Conservation (phyloP, 2,797 vertebrate genomes). For the Spinus olivaceus region DNA sequence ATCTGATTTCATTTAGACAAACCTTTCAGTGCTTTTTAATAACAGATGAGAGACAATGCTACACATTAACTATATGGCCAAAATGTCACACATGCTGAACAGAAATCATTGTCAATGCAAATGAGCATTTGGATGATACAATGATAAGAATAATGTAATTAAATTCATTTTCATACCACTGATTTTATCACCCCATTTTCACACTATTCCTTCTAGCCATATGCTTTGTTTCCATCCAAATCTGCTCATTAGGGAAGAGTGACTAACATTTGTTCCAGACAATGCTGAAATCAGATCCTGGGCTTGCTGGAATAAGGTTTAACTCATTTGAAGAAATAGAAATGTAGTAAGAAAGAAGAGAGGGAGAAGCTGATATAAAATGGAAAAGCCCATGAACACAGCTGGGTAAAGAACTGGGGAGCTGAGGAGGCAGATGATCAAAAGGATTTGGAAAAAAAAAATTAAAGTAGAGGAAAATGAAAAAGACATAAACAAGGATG, state of each 20-base stretch:
- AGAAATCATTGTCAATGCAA: conserved; percentile 2
- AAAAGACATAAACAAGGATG: conserved; percentile 63
- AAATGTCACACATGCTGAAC: neutral
- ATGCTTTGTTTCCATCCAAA: conserved; percentile 62
- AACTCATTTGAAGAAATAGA: conserved; percentile 17
- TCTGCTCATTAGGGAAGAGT: conserved; percentile 36
- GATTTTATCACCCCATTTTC: conserved; percentile 44
- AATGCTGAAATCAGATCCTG: neutral
- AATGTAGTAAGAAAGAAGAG: conserved; percentile 5
- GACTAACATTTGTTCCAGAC: conserved; percentile 17
- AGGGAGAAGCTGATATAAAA: conserved; percentile 28
- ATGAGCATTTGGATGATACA: conserved; percentile 27
- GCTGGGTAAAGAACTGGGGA: conserved; percentile 19
- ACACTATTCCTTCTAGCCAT: conserved; percentile 31
- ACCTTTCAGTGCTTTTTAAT: conserved; percentile 12
- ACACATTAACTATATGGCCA: neutral
- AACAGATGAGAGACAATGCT: neutral
- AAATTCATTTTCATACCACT: conserved; percentile 33
- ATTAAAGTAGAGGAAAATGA: conserved; percentile 44
- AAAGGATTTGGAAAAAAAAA: conserved; percentile 42
- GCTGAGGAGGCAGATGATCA: conserved; percentile 44
- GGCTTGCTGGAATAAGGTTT: neutral
- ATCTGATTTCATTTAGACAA: conserved; percentile 14
- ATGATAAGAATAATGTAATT: conserved; percentile 27
- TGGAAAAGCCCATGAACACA: conserved; percentile 40